Evolutionary conservation across 2,888 invertebrate genomes (phyloP).

Genomic region (Andrena minutula): DNA sequence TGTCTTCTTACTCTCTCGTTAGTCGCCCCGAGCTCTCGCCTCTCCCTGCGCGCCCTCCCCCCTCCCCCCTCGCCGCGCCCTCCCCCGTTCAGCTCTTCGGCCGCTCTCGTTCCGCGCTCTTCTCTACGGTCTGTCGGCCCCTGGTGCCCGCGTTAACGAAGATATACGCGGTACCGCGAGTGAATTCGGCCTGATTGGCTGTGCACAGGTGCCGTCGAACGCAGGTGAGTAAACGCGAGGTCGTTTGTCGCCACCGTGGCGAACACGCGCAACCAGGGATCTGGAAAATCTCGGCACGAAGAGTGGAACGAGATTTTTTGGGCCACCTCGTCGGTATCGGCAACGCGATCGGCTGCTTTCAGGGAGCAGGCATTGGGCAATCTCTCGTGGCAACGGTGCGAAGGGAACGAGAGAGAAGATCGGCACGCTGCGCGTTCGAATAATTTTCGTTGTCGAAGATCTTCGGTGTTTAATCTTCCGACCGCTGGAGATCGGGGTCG

Average conservation of each 20-base stretch:
- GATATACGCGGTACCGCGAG: conserved; percentile 63
- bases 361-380: background rate
- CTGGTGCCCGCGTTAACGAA: conserved; percentile 58
- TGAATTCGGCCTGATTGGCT: conserved; percentile 68
- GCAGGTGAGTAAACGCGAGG: conserved; percentile 35
- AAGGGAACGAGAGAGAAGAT: background rate
- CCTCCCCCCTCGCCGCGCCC: background rate
- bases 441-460: background rate
- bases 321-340: background rate
- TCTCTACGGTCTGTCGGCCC: conserved; percentile 18
- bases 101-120: background rate
- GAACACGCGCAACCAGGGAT: background rate
- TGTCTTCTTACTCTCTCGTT: conserved; percentile 69
- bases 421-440: background rate
- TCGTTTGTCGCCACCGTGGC: conserved; percentile 37
- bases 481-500: background rate
- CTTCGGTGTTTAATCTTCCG: background rate
- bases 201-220: conserved; percentile 61
- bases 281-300: conserved; percentile 36
- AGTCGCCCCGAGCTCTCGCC: conserved; percentile 61
- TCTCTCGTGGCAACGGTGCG: background rate
- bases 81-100: conserved; percentile 3
- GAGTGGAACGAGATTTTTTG: conserved; percentile 10
- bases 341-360: conserved; percentile 7
- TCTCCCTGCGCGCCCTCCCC: background rate